Percentiles rank a stretch among this genome's conserved stretches.
Evolutionary conservation across 2,113 vertebrate species (phyloP).

Genomic region (Castor canadensis): DNA sequence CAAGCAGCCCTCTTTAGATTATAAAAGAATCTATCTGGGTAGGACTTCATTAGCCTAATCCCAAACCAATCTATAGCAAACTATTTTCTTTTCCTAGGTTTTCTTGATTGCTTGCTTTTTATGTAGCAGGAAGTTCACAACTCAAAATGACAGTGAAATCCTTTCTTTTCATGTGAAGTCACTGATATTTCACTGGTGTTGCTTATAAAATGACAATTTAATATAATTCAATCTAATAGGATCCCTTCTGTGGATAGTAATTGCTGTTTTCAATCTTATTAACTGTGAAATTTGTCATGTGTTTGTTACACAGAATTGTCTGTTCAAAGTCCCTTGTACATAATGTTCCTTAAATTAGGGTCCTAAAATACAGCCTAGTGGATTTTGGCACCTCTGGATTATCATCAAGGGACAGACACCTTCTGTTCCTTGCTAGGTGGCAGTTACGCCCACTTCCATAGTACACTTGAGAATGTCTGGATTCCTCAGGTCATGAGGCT

Average conservation of each 20-base stretch:
- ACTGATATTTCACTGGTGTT: not conserved
- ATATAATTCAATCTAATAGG: not conserved
- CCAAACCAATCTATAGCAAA: not conserved
- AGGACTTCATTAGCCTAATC: not conserved
- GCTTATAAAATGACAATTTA: constrained; percentile 6
- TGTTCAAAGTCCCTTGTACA: not conserved
- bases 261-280: not conserved
- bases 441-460: not conserved
- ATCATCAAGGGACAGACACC: not conserved
- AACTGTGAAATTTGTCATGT: not conserved
- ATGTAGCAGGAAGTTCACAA: not conserved
- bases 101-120: not conserved
- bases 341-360: not conserved
- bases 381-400: not conserved
- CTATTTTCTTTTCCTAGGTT: not conserved
- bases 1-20: not conserved
- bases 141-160: not conserved
- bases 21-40: not conserved
- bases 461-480: not conserved
- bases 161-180: constrained; percentile 8
- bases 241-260: not conserved
- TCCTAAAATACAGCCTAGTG: not conserved
- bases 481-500: not conserved
- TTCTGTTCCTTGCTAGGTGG: not conserved
- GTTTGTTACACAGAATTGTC: not conserved